Base-by-base conservation (phyloP, 2,113 vertebrate species). In the Hepsetus odoe region DNA sequence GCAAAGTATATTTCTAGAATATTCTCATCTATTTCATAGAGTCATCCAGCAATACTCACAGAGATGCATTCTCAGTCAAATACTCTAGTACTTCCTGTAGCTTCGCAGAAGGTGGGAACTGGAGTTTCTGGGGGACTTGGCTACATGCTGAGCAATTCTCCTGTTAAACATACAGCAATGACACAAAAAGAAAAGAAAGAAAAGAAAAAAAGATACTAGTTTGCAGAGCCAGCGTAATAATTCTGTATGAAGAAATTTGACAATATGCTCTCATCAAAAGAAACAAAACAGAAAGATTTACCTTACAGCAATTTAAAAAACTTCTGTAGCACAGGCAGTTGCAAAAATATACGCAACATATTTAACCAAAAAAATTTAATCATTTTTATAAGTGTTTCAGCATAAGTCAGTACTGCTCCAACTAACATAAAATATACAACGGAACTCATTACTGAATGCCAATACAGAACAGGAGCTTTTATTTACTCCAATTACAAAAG, bases 281-380 rank as follows among this genome's bases (percentile, higher is more conserved):
- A 13, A 6, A 33, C 67, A 73, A 12, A 2, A 0, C 46, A 20
- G 16, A 28, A 40, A 70, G 22, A 66, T 88, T 89, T 85, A 98
- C 96, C 97, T 99, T 87, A 96, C 95, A 58, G 96, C 97, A 88
- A 98, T 96, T 94, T 99, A 98, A 91, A 98, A 99, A 87, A 99
- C 96, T 87, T 99, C 97, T 11, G 93, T 95, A 85, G 96, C 94
- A 8, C 97, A 98, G 76, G 95, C 90, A 92, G 96, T 97, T 99
- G 82, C 12, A 93, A 65, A 72, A 51, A 14, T 11, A 67, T 69
- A 28, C 74, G 55, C 20, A 35, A n/a, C n/a, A n/a, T n/a, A n/a
- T n/a, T n/a, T n/a, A n/a, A n/a, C n/a, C n/a, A n/a, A n/a, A n/a
- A n/a, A n/a, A n/a, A n/a, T n/a, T n/a, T n/a, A n/a, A n/a, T n/a